Evolutionary conservation across 1,140 invertebrate genomes (phyloP).

Genomic region (Ridgeia piscesae): DNA sequence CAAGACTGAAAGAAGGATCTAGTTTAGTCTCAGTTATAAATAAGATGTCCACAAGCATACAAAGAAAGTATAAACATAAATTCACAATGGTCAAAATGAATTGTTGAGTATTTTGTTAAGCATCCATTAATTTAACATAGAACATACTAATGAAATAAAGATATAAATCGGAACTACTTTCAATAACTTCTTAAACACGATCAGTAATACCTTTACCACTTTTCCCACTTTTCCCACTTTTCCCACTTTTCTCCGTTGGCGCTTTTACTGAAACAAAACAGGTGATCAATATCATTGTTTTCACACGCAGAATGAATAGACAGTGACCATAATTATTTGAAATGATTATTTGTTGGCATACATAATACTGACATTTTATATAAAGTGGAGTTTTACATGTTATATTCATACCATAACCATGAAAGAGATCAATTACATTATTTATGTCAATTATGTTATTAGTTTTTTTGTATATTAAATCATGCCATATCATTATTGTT

Average conservation of each 20-base stretch:
- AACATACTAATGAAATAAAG: background rate
- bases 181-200: background rate
- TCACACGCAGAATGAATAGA: background rate
- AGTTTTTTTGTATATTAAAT: background rate
- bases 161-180: background rate
- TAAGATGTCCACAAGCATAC: too few species aligned
- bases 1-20: too few species aligned
- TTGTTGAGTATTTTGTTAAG: background rate
- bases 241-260: background rate
- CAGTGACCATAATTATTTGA: background rate
- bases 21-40: too few species aligned
- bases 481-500: background rate
- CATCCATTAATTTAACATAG: background rate
- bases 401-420: background rate
- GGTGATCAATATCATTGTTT: background rate
- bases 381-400: background rate
- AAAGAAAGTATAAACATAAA: too few species aligned
- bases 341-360: background rate
- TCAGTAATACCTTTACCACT: background rate
- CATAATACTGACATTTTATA: background rate
- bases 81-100: background rate
- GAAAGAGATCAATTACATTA: background rate
- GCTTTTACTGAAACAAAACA: background rate
- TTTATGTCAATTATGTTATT: background rate
- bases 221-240: too few species aligned